Percentiles rank a stretch among this genome's conserved stretches.
Evolutionary conservation across 2,888 invertebrate species (phyloP).

Genomic region (Psylliodes chrysocephalus): DNA sequence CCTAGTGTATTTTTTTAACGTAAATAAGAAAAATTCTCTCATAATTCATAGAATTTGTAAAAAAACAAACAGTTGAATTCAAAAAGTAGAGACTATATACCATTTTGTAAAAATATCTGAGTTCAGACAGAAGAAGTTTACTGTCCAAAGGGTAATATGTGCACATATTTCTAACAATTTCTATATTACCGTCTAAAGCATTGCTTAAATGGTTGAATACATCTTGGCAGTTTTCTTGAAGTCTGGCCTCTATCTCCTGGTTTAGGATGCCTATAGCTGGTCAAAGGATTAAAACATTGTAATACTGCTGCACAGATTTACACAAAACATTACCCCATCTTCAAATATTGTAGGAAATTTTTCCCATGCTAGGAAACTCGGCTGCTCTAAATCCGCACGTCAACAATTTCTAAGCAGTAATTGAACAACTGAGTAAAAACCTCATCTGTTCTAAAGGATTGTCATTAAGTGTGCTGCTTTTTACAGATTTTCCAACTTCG

Average conservation of each 20-base stretch:
- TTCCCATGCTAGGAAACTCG: neutral
- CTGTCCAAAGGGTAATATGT: too few species aligned
- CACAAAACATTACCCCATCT: constrained; percentile 1
- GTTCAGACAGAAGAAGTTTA: too few species aligned
- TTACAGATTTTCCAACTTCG: constrained; percentile 22
- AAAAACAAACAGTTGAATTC: too few species aligned
- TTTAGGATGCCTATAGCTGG: constrained; percentile 1
- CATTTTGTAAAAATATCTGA: too few species aligned
- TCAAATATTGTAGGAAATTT: constrained; percentile 1
- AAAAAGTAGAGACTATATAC: too few species aligned
- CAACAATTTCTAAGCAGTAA: constrained; percentile 7
- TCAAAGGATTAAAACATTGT: constrained; percentile 10
- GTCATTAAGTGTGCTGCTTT: constrained; percentile 15
- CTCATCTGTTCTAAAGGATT: constrained; percentile 12
- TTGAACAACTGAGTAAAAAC: constrained; percentile 5
- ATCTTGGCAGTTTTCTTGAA: too few species aligned
- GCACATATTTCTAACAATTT: too few species aligned
- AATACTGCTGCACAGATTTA: neutral
- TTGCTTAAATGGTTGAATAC: too few species aligned
- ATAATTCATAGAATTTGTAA: too few species aligned
- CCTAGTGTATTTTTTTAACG: too few species aligned
- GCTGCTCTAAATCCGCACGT: neutral
- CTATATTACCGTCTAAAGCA: too few species aligned
- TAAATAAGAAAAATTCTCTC: too few species aligned
- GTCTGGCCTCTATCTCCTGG: neutral